Conservation (phyloP, 64 coral and sea anemone species). For the Hydrozoanthus tunicans region DNA sequence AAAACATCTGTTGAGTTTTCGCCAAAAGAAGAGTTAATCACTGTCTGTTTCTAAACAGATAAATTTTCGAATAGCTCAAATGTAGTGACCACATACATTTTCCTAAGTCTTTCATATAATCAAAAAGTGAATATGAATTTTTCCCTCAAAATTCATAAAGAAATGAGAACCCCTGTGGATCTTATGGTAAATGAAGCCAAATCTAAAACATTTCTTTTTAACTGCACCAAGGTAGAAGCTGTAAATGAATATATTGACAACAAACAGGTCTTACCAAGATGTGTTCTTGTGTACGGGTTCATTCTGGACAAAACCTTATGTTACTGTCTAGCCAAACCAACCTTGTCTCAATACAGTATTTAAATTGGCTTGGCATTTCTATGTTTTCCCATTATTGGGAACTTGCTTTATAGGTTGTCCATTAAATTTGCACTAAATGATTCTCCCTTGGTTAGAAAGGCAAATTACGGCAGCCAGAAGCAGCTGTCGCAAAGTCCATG, state of each 20-base stretch:
- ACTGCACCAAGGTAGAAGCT: neutral
- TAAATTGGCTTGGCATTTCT: slow-evolving; percentile 58
- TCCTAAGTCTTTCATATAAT: slow-evolving; percentile 16
- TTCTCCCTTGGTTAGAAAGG: slow-evolving; percentile 58
- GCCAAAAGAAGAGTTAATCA: neutral
- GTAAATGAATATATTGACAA: neutral
- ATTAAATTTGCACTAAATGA: slow-evolving; percentile 58
- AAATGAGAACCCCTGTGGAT: neutral
- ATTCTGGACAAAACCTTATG: slow-evolving; percentile 31
- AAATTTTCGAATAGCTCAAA: slow-evolving; percentile 18
- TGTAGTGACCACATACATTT: neutral
- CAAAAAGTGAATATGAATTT: neutral
- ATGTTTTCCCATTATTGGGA: slow-evolving; percentile 52
- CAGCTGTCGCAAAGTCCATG: slow-evolving; percentile 39
- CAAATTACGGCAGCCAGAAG: slow-evolving; percentile 40
- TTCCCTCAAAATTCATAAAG: slow-evolving; percentile 3
- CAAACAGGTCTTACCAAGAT: slow-evolving; percentile 32
- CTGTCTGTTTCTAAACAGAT: slow-evolving; percentile 26
- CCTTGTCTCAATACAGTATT: neutral
- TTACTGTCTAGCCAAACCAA: slow-evolving; percentile 8
- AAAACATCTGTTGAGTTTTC: neutral
- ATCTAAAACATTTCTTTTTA: neutral
- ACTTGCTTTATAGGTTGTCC: slow-evolving; percentile 40
- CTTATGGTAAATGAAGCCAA: neutral
- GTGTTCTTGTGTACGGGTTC: slow-evolving; percentile 55